These are phyloP conservation scores for Malacoraja senta DNA, from an alignment of 2,797 vertebrate genomes.

Conservation along the genomic window DNA sequence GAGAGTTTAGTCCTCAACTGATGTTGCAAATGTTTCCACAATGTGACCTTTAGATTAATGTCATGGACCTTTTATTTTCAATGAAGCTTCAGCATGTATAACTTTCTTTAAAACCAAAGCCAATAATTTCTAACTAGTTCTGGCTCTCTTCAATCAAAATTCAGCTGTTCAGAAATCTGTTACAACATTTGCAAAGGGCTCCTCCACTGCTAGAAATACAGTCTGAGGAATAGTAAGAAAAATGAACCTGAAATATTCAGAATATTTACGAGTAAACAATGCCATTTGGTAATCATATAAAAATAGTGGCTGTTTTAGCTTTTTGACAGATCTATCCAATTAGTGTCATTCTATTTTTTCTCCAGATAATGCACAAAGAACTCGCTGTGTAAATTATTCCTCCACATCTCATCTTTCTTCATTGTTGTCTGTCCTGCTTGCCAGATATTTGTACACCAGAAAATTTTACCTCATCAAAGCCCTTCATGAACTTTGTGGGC, in stretches of 20 bases:
- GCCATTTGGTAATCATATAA: no score
- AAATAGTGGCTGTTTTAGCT: background rate
- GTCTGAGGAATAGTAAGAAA: background rate
- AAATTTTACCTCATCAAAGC: no score
- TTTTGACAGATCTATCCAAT: background rate
- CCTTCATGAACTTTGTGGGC: no score
- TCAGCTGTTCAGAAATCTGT: background rate
- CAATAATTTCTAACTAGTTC: background rate
- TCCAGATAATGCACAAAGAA: no score
- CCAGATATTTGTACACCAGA: no score
- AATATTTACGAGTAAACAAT: no score
- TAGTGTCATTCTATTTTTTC: background rate
- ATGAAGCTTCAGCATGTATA: background rate
- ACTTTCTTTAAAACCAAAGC: background rate
- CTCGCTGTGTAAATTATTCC: no score
- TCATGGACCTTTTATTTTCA: background rate
- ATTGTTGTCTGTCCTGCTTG: no score
- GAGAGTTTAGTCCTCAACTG: background rate
- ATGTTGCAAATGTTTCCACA: background rate
- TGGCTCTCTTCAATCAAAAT: background rate
- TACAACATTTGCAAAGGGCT: background rate
- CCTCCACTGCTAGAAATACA: background rate
- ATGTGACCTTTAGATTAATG: background rate
- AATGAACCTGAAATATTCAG: background rate
- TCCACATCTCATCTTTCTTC: no score